phyloP scores from a whole-genome alignment of 2,888 invertebrate genomes.

The Odontothrips loti region DNA sequence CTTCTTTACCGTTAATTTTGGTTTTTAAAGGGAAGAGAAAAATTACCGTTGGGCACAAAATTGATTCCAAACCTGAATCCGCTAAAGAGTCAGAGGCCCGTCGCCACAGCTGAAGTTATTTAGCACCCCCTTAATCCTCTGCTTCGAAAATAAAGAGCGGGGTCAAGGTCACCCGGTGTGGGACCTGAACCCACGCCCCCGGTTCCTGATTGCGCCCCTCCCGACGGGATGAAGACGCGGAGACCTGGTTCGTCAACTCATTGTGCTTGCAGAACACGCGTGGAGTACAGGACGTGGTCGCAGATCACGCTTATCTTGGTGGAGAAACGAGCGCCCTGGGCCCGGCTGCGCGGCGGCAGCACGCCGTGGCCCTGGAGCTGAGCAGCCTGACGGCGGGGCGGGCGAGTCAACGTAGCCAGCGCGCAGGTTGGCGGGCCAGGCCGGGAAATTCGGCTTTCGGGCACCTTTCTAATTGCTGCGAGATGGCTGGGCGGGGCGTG shows the following conservation, averaged over 20 bases:
- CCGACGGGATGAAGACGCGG: neutral
- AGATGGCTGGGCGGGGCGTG: neutral
- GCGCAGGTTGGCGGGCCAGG: too few relatives aligned
- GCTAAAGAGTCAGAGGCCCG: too few relatives aligned
- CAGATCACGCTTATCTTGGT: neutral
- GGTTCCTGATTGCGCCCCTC: neutral
- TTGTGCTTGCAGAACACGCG: constrained; percentile 11
- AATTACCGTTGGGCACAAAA: too few relatives aligned
- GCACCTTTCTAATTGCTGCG: neutral
- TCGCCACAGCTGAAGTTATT: neutral
- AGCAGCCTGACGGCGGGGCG: neutral
- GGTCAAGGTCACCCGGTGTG: too few relatives aligned
- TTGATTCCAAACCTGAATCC: too few relatives aligned
- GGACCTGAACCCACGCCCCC: neutral
- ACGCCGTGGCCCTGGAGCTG: neutral
- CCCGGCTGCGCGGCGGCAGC: neutral
- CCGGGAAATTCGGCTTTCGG: neutral
- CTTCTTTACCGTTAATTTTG: too few relatives aligned
- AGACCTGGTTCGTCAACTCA: neutral
- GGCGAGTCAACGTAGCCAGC: too few relatives aligned
- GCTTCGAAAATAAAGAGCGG: neutral
- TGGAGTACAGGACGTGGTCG: neutral
- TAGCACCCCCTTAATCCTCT: neutral
- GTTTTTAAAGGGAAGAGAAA: too few relatives aligned
- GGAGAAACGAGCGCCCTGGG: neutral